phyloP scores from a whole-genome alignment of 2,797 vertebrate species.

The Loriculus beryllinus region DNA sequence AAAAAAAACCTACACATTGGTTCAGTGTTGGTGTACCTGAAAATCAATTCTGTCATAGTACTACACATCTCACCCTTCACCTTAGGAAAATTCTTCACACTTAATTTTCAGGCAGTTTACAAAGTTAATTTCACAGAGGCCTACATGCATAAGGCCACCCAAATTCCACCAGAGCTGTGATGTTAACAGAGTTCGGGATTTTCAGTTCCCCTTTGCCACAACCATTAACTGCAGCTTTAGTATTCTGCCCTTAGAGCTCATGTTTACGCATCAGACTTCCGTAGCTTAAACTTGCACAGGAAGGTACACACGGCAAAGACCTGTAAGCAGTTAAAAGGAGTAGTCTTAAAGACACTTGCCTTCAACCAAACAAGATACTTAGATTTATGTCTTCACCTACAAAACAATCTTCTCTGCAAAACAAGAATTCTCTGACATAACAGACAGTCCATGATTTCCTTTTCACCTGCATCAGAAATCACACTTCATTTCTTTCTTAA shows the following conservation, averaged over 20 bases:
- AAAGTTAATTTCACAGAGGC: neutral
- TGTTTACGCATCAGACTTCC: neutral
- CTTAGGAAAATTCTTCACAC: neutral
- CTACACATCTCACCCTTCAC: neutral
- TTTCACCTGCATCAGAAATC: neutral
- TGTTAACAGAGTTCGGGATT: neutral
- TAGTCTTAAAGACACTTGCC: neutral
- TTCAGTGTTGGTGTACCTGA: neutral
- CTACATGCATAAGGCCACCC: neutral
- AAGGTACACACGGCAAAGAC: neutral
- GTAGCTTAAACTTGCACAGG: neutral
- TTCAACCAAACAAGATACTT: neutral
- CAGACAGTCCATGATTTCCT: neutral
- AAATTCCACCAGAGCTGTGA: neutral
- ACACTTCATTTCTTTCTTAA: neutral
- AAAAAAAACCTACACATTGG: neutral
- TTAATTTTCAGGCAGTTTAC: neutral
- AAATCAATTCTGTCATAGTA: neutral
- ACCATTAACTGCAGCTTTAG: neutral
- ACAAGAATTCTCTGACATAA: neutral
- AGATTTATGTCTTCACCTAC: neutral
- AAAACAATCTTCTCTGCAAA: neutral
- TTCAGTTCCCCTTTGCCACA: neutral
- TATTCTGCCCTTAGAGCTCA: neutral
- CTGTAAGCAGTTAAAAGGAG: neutral